A percentile compares a stretch with the other conserved stretches of the same genome.
phyloP scores from a whole-genome alignment of 2,113 vertebrate genomes.

The Malurus cyaneus region DNA sequence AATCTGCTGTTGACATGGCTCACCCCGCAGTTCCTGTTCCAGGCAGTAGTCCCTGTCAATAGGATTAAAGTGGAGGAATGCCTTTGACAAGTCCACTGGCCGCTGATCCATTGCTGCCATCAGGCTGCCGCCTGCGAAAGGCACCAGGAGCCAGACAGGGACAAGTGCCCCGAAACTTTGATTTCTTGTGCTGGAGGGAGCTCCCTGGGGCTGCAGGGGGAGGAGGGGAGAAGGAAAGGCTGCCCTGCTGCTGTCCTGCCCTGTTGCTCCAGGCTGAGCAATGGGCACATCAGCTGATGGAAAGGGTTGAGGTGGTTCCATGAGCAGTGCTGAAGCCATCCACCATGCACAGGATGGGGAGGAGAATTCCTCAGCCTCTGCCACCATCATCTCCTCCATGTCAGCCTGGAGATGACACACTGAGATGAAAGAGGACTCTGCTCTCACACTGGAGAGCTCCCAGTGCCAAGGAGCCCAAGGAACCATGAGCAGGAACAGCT shows the following conservation, averaged over 20 bases:
- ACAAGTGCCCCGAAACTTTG: neutral
- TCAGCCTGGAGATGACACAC: neutral
- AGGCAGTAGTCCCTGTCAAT: slow-evolving; percentile 72
- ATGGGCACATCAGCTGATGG: neutral
- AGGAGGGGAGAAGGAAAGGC: accelerated
- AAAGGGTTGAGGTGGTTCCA: neutral
- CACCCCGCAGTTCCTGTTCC: slow-evolving; percentile 71
- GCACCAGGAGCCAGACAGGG: neutral
- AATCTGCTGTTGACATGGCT: slow-evolving; percentile 77
- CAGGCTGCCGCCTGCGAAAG: slow-evolving; percentile 60
- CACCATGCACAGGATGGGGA: neutral
- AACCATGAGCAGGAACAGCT: neutral
- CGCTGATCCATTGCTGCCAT: slow-evolving; percentile 73
- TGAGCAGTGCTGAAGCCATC: neutral
- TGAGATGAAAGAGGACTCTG: neutral
- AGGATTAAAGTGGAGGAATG: slow-evolving; percentile 75
- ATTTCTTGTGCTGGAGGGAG: neutral
- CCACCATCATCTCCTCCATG: accelerated
- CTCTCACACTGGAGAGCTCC: neutral
- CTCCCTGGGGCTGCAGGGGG: neutral
- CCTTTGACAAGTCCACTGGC: slow-evolving; percentile 69
- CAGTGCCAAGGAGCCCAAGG: neutral
- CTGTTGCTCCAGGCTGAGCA: neutral
- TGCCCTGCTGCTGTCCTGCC: neutral
- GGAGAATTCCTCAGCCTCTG: neutral